These are phyloP conservation scores for Sander vitreus DNA, from an alignment of 2,113 vertebrate species.

Conservation along the genomic window DNA sequence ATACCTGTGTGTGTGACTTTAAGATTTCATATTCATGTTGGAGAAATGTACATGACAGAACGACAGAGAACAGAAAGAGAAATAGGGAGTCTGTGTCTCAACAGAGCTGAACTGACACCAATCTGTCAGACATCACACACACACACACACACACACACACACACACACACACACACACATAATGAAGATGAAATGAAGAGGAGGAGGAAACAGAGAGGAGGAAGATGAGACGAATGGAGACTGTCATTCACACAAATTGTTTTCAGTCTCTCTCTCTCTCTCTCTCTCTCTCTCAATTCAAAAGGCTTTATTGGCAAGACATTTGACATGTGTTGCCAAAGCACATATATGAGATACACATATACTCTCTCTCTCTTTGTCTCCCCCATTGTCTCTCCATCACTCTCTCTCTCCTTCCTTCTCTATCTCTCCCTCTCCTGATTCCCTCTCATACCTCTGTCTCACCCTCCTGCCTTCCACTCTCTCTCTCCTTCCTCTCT, in stretches of 20 bases:
- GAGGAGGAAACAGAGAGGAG: slow-evolving; percentile 51
- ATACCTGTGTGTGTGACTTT: not conserved
- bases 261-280: slow-evolving; percentile 15
- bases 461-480: not conserved
- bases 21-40: slow-evolving; percentile 13
- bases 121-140: slow-evolving; percentile 67
- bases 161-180: slow-evolving; percentile 17
- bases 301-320: too few relatives aligned
- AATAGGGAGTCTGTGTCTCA: slow-evolving; percentile 46
- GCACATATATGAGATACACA: too few relatives aligned
- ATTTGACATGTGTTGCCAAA: too few relatives aligned
- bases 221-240: slow-evolving; percentile 47
- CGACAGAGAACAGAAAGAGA: slow-evolving; percentile 15
- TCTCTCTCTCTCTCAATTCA: not conserved
- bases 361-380: too few relatives aligned
- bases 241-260: slow-evolving; percentile 64
- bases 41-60: slow-evolving; percentile 54
- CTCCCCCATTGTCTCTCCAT: too few relatives aligned
- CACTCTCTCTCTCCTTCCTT: too few relatives aligned
- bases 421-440: too few relatives aligned
- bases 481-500: not conserved
- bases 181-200: slow-evolving; percentile 65
- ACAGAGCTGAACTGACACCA: slow-evolving; percentile 72
- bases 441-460: too few relatives aligned
- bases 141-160: slow-evolving; percentile 12